Evolutionary conservation across 1,140 invertebrate genomes (phyloP), one percentile per base, ranked within the genome.

Genomic region (Pseudomyrmex cubaensis): DNA sequence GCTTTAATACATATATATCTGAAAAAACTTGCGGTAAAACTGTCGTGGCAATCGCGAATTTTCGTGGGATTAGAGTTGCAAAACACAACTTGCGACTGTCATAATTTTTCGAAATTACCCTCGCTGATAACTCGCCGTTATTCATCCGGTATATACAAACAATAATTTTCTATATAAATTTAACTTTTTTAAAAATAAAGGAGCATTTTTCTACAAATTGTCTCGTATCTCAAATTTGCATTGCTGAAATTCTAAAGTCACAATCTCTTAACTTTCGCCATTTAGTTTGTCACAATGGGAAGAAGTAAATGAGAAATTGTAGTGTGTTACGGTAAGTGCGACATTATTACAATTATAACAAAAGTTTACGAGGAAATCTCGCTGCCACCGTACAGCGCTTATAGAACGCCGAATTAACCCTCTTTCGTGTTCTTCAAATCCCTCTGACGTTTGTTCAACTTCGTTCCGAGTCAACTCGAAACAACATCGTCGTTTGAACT

Each of bases 391-490:
- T 17, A 25, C 46, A 7, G 35, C 5, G 35, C 22, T 70, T 70
- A 70, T 20, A 50, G 5, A 72, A 7, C 22, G 10, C 56, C n/a
- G 54, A 61, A 70, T 80, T 80, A 70, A 61, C 44, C 44, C 54
- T 48, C 12, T 80, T 59, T 57, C 50, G 35, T 17, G 9, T 77
- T 77, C 9, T 70, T 78, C 22, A 70, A 72, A 59, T 80, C 59
- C 8, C 54, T 17, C 25, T n/a, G 44, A 72, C 8, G 35, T 78
- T 25, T 15, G 17, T 25, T 10, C 20, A 80, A 80, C 54, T 80
- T 72, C 4, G 66, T 50, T n/a, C 10, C 20, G 46, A 69, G 70
- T 70, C 35, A 13, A 35, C 17, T 67, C 13, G 50, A 20, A 67
- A 77, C 25, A 77, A 67, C 48, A 66, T 52, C 17, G 17, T 80